phyloP scores from a whole-genome alignment of 2,113 vertebrate genomes.

The Salvelinus sp. region DNA sequence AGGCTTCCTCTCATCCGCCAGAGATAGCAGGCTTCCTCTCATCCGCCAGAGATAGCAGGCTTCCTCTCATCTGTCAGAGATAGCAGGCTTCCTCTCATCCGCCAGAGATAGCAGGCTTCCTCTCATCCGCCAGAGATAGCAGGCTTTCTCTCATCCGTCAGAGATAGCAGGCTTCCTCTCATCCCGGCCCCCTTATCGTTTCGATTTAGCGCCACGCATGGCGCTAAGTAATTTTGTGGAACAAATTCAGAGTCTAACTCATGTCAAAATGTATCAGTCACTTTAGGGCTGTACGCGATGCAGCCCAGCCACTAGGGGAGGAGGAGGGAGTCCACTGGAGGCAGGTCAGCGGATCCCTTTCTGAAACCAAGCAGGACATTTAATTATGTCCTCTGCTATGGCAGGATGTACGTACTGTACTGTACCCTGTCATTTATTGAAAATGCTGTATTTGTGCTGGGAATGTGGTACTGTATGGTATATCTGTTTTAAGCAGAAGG shows the following conservation, averaged over 20 bases:
- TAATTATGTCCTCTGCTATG: slow-evolving; percentile 47
- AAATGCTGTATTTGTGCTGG: background rate
- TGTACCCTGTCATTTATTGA: background rate
- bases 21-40: slow-evolving; percentile 51
- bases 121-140: slow-evolving; percentile 58
- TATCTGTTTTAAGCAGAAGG: background rate
- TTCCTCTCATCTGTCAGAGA: slow-evolving; percentile 45
- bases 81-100: slow-evolving; percentile 30
- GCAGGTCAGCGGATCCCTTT: slow-evolving; percentile 49
- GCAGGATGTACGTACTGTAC: background rate
- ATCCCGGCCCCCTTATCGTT: slow-evolving; percentile 37
- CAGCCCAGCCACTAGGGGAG: background rate
- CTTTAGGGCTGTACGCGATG: slow-evolving; percentile 43
- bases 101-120: slow-evolving; percentile 57
- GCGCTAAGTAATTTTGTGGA: slow-evolving; percentile 62
- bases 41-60: slow-evolving; percentile 57
- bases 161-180: slow-evolving; percentile 55
- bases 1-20: slow-evolving; percentile 15
- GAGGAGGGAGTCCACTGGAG: slow-evolving; percentile 19
- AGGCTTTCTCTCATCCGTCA: background rate
- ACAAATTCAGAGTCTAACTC: slow-evolving; percentile 60
- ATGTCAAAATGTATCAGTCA: slow-evolving; percentile 66
- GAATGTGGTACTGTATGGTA: background rate
- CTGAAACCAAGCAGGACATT: slow-evolving; percentile 60
- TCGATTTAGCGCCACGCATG: slow-evolving; percentile 57